Percentiles rank a stretch among this genome's conserved stretches.
Conservation (phyloP, 1,140 invertebrate genomes). For the Danaus plexippus region DNA sequence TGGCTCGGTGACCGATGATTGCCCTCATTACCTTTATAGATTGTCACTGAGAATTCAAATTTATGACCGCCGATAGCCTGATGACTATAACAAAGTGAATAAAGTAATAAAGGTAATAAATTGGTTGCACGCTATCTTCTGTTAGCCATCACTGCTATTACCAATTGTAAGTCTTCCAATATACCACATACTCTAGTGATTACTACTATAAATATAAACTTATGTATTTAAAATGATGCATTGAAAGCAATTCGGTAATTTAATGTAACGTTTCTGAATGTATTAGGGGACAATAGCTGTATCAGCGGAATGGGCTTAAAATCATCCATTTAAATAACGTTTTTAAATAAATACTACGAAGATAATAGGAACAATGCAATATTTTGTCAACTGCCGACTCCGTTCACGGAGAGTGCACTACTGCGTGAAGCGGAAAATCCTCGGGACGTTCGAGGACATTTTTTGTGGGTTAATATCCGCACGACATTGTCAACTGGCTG, state of each 20-base stretch:
- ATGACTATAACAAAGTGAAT: constrained; percentile 66
- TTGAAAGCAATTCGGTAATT: constrained; percentile 2
- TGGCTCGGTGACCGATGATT: constrained; percentile 61
- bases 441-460: constrained; percentile 69
- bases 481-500: constrained; percentile 70
- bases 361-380: constrained; percentile 72
- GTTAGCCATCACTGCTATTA: constrained; percentile 31
- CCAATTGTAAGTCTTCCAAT: constrained; percentile 24
- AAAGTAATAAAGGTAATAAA: constrained; percentile 64
- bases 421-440: constrained; percentile 71
- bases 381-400: constrained; percentile 70
- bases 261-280: constrained; percentile 35
- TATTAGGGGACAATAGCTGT: constrained; percentile 61
- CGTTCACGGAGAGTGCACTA: constrained; percentile 58
- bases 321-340: constrained; percentile 71
- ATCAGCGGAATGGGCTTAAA: constrained; percentile 64
- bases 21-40: constrained; percentile 69
- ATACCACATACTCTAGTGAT: constrained; percentile 19
- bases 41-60: constrained; percentile 67
- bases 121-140: constrained; percentile 48
- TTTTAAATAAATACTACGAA: constrained; percentile 70
- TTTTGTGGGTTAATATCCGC: constrained; percentile 70
- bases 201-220: constrained; percentile 12
- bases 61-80: constrained; percentile 64
- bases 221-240: too few relatives aligned